phyloP scores from a whole-genome alignment of 92 coral and sea anemone species.

The Epizoanthus scotinus region DNA sequence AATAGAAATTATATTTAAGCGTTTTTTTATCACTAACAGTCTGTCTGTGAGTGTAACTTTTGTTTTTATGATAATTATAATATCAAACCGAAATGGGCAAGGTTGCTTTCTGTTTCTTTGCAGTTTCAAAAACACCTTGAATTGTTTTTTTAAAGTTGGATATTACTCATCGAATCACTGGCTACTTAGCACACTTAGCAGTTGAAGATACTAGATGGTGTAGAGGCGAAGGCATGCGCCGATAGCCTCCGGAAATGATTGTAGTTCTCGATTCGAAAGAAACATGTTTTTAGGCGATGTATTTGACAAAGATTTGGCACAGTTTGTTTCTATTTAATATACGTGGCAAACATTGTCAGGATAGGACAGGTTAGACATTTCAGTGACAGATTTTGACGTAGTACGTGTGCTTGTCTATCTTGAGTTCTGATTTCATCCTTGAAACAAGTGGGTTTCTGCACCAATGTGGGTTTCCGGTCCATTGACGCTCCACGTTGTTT shows the following conservation, averaged over 20 bases:
- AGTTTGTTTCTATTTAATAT: not conserved
- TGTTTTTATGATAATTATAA: not conserved
- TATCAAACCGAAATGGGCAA: not conserved
- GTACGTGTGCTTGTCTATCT: not conserved
- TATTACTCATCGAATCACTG: not conserved
- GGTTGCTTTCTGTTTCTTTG: not conserved
- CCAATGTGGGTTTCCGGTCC: not conserved
- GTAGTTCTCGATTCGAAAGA: not conserved
- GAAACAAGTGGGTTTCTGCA: not conserved
- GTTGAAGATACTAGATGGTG: not conserved
- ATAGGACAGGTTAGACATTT: not conserved
- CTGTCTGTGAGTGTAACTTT: too few species aligned
- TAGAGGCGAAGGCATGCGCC: not conserved
- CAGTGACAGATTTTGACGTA: not conserved
- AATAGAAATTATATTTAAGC: not conserved
- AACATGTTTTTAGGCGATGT: not conserved
- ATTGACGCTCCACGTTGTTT: slow-evolving; percentile 12
- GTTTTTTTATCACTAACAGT: not conserved
- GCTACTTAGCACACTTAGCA: not conserved
- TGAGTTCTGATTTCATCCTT: not conserved
- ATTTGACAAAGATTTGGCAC: not conserved
- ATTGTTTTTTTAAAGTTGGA: not conserved
- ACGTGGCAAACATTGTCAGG: slow-evolving; percentile 18
- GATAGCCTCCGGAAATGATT: slow-evolving; percentile 1
- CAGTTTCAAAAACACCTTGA: not conserved